Evolutionary conservation across 2,113 vertebrate genomes (phyloP), one percentile per base, ranked within the genome.

Genomic region (Hippoglossus stenolepis): DNA sequence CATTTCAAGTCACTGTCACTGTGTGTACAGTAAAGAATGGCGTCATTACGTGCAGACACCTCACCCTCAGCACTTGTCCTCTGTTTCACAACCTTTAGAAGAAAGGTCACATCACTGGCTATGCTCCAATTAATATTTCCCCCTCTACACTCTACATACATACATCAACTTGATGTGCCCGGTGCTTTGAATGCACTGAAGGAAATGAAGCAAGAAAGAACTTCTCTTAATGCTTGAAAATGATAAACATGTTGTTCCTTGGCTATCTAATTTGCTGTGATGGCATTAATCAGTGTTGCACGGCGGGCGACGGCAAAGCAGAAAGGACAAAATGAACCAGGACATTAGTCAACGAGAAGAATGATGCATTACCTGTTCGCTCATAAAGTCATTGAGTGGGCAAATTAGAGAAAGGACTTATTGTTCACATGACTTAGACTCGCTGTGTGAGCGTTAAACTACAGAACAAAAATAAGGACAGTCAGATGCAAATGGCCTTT

Each of bases 241-340:
- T 93, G 92, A 93, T 93, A 89, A 93, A 92, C 91, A 93, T 81
- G 91, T 90, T 91, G 85, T 80, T 89, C 85, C 77, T 80, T 14
- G 71, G 86, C 88, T 89, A 90, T 93, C 87, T 91, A 87, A 93
- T 93, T 93, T 93, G 85, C 87, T 81, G 79, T 85, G 80, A 91
- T 87, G 90, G 86, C 87, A 91, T 93, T 93, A 93, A 93, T 93
- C 90, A 93, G 89, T 69, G 84, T 87, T 85, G 79, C 87, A 65
- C 87, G 76, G 88, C 80, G 71, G 92, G 90, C 73, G 76, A 88
- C 23, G 81, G 79, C 56, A 72, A 86, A 76, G 79, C 69, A 57
- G 84, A 89, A 87, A 92, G 91, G 90, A 93, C 90, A 86, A 90
- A 90, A 90, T 87, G 84, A 92, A 87, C 70, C 80, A 47, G 87